phyloP scores from a whole-genome alignment of 2,797 vertebrate genomes.

The Propithecus deckenii region DNA sequence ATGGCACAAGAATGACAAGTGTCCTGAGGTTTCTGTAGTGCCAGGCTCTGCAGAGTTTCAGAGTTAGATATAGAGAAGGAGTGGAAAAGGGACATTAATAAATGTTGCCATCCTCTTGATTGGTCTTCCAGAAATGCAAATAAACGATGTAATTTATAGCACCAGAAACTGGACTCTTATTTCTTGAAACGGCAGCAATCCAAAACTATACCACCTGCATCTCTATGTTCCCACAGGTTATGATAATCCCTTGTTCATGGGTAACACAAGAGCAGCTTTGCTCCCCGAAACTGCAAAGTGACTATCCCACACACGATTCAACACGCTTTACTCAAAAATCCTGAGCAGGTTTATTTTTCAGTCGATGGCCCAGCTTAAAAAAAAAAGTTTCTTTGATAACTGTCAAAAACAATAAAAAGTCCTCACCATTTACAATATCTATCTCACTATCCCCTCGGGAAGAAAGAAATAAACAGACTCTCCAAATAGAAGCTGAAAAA shows the following conservation, averaged over 20 bases:
- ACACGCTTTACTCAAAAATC: neutral
- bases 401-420: constrained; percentile 71
- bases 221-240: accelerated
- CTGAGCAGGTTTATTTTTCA: constrained; percentile 43
- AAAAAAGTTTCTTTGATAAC: constrained; percentile 59
- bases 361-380: neutral
- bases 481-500: constrained; percentile 49
- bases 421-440: constrained; percentile 54
- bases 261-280: neutral
- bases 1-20: accelerated
- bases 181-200: neutral
- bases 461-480: constrained; percentile 61
- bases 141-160: neutral
- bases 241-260: neutral
- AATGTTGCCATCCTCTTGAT: accelerated
- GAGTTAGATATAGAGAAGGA: neutral
- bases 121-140: neutral
- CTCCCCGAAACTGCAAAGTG: neutral
- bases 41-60: neutral
- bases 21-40: too few relatives aligned
- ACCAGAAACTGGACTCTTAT: neutral
- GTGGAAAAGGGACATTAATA: neutral
- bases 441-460: constrained; percentile 34
- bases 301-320: neutral
- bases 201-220: neutral